Conservation (phyloP, 2,113 vertebrate species). For the Burhinus oedicnemus region DNA sequence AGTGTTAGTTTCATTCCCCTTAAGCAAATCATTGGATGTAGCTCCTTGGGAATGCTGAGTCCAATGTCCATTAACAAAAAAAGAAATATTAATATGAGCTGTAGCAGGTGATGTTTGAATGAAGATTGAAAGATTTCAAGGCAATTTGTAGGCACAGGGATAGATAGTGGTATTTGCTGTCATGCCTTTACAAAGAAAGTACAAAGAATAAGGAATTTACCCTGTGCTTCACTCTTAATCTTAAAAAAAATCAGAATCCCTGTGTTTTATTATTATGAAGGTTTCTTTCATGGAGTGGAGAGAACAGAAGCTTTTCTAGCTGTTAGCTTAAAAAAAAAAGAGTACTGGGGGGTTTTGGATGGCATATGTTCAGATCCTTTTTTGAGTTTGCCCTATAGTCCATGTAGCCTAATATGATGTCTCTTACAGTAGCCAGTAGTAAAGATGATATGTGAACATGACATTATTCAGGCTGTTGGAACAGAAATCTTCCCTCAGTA, state of each 20-base stretch:
- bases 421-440: background rate
- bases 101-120: background rate
- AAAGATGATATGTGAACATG: background rate
- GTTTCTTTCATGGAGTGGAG: background rate
- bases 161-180: background rate
- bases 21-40: background rate
- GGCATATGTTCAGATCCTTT: background rate
- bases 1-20: background rate
- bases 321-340: background rate
- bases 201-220: background rate
- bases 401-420: accelerated
- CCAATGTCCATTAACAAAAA: background rate
- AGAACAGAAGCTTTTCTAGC: background rate
- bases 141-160: background rate
- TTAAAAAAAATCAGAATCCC: background rate
- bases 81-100: background rate
- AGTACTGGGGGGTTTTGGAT: background rate
- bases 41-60: background rate
- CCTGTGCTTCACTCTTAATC: background rate
- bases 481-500: background rate
- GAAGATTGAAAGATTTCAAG: background rate
- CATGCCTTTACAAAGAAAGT: background rate
- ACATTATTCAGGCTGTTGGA: background rate
- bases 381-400: background rate
- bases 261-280: background rate